Evolutionary conservation across 2,888 invertebrate species (phyloP), one percentile per base, ranked within the genome.

Genomic region (Gari tellinella): DNA sequence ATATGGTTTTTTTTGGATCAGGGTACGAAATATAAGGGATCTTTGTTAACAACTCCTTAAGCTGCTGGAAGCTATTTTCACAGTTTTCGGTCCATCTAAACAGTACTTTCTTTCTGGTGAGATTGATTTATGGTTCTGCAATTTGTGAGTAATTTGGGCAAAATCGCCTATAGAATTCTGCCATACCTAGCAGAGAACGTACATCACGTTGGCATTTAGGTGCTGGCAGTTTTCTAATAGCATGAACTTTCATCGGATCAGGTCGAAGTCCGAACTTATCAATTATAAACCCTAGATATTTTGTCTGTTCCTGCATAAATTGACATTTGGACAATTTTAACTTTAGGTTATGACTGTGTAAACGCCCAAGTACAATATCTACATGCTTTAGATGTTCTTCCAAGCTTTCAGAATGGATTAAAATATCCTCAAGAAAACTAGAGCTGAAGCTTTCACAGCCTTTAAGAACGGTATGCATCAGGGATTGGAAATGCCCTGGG

Each of bases 371-470:
- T 10, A 72, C 62, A 12, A 38, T n/a, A 21, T 63, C 15, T 14
- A 67, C 57, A 53, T 79, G 74, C 45, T 55, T 37, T 0, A 72
- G 2, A 55, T 74, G 74, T n/a, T 79, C 79, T 14, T 79, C 72
- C 17, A 48, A 10, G 5, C 56, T 55, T 45, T 38, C n/a, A 38
- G 49, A 58, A 46, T 61, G 72, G 23, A 76, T 67, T 0, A 80
- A 19, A 31, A 80, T 67, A 23, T 80, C 73, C 38, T 81, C 75
- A 0, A 80, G 37, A 53, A 79, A 80, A 21, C 58, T 53, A 3
- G 31, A 25, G 14, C 61, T 21, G 58, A 77, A 82, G 8, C 52
- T 14, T 19, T 60, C 63, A 12, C 53, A 43, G 5, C 69, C 72
- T 21, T 72, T 25, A 10, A 81, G 53, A 15, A 72, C 77, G 31